Evolutionary conservation across 2,888 invertebrate species (phyloP), one percentile per base, ranked within the genome.

Genomic region (Patella depressa): DNA sequence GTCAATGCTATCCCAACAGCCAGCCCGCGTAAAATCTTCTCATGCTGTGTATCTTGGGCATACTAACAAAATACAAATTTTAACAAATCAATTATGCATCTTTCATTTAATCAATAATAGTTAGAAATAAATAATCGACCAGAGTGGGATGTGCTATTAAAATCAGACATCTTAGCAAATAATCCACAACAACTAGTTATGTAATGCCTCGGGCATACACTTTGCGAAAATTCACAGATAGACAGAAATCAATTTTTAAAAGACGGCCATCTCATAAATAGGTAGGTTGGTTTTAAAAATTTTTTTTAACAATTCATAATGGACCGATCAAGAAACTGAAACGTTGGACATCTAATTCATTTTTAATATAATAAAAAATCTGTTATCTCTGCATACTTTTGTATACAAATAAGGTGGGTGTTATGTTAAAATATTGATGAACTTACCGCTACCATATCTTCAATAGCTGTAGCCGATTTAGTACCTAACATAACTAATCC

Each of bases 401-500:
- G 19, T n/a, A 9, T 19, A 19, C 12, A 65, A 65, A 1, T n/a
- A 65, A 19, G 65, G 12, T n/a, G 0, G n/a, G 7, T 19, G 65
- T 15, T 72, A 34, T 17, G n/a, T 9, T 17, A 54, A n/a, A 53
- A 73, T 11, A 1, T 34, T 19, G 45, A 15, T 34, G 53, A 84
- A 94, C 94, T 93, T 92, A 94, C 95, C 83, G 95, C 96, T 72
- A 91, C 88, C 91, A 91, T 91, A 80, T 91, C 91, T 73, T 90
- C 89, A 53, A 91, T 90, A 65, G 90, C 91, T 19, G 86, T 84
- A 12, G 88, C 86, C 7, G 89, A 89, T 80, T 98, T 96, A 0
- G 98, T 98, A 2, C 99, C 99, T 85, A 99, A 93, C 99, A 99
- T 99, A 0, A 99, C 98, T 94, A 99, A 95, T 72, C 99, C 99